Evolutionary conservation across 2,797 vertebrate species (phyloP), one percentile per base, ranked within the genome.

Genomic region (Craterocephalus amniculus): DNA sequence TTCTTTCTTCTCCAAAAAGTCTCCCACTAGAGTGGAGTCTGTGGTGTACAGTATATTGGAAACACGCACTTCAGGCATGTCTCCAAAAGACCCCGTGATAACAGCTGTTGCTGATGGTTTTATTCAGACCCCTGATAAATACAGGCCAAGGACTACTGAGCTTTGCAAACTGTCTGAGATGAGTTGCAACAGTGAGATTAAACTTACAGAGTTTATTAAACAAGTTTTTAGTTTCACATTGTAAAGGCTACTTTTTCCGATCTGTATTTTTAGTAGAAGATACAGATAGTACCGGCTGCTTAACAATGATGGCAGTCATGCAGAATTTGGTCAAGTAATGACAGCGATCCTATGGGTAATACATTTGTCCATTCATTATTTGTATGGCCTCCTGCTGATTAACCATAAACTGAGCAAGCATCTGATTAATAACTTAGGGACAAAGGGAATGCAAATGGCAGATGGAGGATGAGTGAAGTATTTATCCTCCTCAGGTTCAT

Each of bases 41-140:
- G 52, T 63, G 72, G 72, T 62, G 61, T 80, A 77, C 80, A 18
- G 61, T 80, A 77, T 81, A 18, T 40, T 40, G 38, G 38, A 40
- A 40, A 40, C 14, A 40, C 1, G 38, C 12, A 40, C 16, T 18
- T 18, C 38, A 18, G 38, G 73, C 76, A 80, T 81, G 75, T 76
- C 75, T 88, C 76, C 91, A 90, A 92, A 90, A 84, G 83, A 81
- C 73, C 80, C 73, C 22, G 76, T 80, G 84, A 83, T 88, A 88
- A 88, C 81, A 83, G 67, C 70, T 80, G 52, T 29, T 16, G 58
- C 71, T 74, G 80, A 80, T 76, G 63, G 58, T 74, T 88, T 84
- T 87, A 81, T 87, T 85, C 84, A 65, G 72, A 69, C 64, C 58
- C 45, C 64, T 65, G 72, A 82, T 82, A 80, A 67, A 86, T 70